phyloP scores from a whole-genome alignment of 2,797 vertebrate species.

The Rhincodon typus region DNA sequence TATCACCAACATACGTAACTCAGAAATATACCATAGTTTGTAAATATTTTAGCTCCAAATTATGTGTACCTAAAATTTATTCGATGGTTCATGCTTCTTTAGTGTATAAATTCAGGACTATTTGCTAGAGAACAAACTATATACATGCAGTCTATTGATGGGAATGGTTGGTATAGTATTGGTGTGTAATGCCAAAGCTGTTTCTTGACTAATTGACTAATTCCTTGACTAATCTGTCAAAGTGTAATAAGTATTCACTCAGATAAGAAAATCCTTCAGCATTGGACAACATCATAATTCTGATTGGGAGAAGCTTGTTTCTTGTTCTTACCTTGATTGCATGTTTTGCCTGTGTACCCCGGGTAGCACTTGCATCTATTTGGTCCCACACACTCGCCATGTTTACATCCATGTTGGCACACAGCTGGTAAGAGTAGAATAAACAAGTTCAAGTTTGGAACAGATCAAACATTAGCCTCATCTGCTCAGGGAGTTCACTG shows the following conservation, averaged over 20 bases:
- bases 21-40: not conserved
- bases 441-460: not conserved
- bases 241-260: not conserved
- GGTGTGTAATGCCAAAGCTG: not conserved
- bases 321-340: constrained; percentile 82
- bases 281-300: not conserved
- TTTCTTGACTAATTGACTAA: not conserved
- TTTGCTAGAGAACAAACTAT: not conserved
- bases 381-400: constrained; percentile 87
- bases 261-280: not conserved
- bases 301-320: constrained; percentile 33
- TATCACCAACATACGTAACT: not conserved
- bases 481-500: not conserved
- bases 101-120: not conserved
- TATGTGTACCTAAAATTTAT: not conserved
- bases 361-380: constrained; percentile 93
- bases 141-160: not conserved
- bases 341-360: constrained; percentile 91
- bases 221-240: not conserved
- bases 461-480: not conserved
- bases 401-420: constrained; percentile 89
- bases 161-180: not conserved
- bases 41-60: not conserved
- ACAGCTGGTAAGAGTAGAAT: constrained; percentile 65
- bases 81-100: not conserved